Conservation (phyloP, 2,113 vertebrate genomes). For the Cisticola juncidis region DNA sequence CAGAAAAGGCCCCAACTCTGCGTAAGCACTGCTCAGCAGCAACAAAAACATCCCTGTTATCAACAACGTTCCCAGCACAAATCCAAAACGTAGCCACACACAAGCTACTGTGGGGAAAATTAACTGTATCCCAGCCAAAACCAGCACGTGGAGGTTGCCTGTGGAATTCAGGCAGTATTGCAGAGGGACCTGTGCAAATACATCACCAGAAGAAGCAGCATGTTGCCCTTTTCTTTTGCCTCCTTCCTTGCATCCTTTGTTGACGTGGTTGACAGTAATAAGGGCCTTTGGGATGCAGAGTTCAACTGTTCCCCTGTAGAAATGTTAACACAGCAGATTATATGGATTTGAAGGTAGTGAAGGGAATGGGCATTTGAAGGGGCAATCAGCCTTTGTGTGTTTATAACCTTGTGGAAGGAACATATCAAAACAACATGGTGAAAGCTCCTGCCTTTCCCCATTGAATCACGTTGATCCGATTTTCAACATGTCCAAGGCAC, state of each 20-base stretch:
- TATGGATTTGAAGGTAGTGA: not conserved
- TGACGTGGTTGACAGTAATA: not conserved
- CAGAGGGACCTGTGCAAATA: not conserved
- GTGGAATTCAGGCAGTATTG: not conserved
- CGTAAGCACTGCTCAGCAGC: not conserved
- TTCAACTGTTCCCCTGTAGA: not conserved
- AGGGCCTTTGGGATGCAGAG: not conserved
- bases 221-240: not conserved
- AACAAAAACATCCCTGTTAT: not conserved
- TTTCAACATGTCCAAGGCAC: not conserved
- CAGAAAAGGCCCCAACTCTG: not conserved
- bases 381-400: accelerated
- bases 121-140: not conserved
- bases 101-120: not conserved
- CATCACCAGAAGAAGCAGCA: not conserved
- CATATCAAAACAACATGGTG: accelerated
- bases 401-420: not conserved
- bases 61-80: not conserved
- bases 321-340: not conserved
- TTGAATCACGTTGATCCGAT: accelerated
- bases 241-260: not conserved
- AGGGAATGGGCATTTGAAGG: not conserved
- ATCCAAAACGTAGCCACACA: not conserved
- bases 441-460: not conserved
- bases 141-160: not conserved